phyloP scores from a whole-genome alignment of 2,888 invertebrate species.

The Pachycephus smyrnensis region DNA sequence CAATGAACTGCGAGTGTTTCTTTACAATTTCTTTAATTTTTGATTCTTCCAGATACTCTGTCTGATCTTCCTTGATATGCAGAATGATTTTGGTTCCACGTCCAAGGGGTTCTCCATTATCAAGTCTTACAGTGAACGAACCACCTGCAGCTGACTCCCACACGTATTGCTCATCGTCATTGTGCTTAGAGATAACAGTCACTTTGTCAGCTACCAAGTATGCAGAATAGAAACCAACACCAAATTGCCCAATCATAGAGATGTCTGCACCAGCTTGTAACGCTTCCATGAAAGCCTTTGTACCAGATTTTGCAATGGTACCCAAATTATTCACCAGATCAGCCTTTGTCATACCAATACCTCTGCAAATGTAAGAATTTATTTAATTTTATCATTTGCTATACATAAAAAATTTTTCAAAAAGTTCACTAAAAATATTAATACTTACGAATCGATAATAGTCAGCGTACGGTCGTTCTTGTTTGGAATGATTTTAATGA shows the following conservation, averaged over 20 bases:
- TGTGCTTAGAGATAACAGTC: constrained; percentile 74
- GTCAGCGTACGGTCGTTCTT: constrained; percentile 73
- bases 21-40: constrained; percentile 77
- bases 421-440: not conserved
- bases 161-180: constrained; percentile 75
- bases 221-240: constrained; percentile 78
- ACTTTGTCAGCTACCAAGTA: constrained; percentile 74
- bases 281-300: constrained; percentile 78
- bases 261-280: constrained; percentile 76
- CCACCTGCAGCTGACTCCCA: constrained; percentile 78
- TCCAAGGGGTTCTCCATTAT: constrained; percentile 64
- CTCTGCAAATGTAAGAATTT: constrained; percentile 36
- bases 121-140: constrained; percentile 69
- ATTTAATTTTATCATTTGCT: not conserved
- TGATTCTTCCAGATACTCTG: constrained; percentile 75
- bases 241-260: constrained; percentile 81
- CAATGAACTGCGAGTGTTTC: constrained; percentile 80
- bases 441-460: constrained; percentile 69
- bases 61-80: constrained; percentile 75
- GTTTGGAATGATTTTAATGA: constrained; percentile 74
- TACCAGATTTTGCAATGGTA: constrained; percentile 77
- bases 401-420: not conserved
- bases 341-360: constrained; percentile 77
- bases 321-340: constrained; percentile 73
- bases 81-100: constrained; percentile 75